Evolutionary conservation across 2,113 vertebrate species (phyloP).

Genomic region (Rhinopomastus cyanomelas): DNA sequence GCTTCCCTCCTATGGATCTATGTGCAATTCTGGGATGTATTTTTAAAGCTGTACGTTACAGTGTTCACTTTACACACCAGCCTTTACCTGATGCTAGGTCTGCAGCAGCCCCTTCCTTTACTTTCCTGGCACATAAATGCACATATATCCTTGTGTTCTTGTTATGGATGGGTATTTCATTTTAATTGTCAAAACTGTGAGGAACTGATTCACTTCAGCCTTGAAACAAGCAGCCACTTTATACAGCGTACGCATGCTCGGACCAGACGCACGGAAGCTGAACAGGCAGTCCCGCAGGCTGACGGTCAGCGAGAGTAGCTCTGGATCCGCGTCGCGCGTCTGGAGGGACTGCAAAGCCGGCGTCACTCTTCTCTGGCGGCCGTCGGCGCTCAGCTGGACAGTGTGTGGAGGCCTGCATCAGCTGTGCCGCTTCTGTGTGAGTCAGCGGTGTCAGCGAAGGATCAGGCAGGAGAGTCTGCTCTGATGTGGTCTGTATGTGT

Average conservation of each 20-base stretch:
- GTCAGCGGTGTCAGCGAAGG: constrained; percentile 70
- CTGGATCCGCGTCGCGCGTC: background rate
- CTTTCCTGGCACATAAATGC: constrained; percentile 70
- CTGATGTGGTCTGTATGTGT: constrained; percentile 8
- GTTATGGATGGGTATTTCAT: constrained; percentile 44
- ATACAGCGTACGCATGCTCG: constrained; percentile 44
- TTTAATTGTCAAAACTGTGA: constrained; percentile 77
- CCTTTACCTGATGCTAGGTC: constrained; percentile 69
- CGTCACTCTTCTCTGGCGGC: background rate
- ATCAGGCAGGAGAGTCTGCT: constrained; percentile 72
- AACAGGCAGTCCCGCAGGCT: constrained; percentile 54
- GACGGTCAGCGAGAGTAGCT: background rate
- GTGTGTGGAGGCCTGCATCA: constrained; percentile 42
- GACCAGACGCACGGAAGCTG: constrained; percentile 40
- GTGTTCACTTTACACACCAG: constrained; percentile 77
- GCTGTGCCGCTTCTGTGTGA: constrained; percentile 62
- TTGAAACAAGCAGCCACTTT: constrained; percentile 77
- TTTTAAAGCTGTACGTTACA: constrained; percentile 77
- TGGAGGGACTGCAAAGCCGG: background rate
- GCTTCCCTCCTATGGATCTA: constrained; percentile 75
- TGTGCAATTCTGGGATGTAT: constrained; percentile 86
- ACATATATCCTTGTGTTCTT: constrained; percentile 58
- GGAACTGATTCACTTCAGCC: constrained; percentile 73
- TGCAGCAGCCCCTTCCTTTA: constrained; percentile 52
- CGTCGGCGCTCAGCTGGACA: background rate